Conservation (phyloP, 2,113 vertebrate genomes). For the Eubucco bourcierii region DNA sequence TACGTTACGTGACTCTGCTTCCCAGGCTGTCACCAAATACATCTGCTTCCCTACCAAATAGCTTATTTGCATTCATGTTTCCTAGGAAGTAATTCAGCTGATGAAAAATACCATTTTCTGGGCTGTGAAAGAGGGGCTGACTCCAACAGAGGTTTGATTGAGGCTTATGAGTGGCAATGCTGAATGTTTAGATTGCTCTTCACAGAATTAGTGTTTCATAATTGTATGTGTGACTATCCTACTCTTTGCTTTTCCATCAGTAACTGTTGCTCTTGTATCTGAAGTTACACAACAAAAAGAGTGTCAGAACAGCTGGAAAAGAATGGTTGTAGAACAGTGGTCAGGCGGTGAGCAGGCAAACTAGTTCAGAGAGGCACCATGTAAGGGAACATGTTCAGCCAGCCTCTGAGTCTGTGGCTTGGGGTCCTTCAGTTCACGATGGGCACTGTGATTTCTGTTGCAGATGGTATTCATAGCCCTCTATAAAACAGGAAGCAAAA, state of each 20-base stretch:
- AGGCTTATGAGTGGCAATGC: not conserved
- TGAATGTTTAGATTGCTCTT: not conserved
- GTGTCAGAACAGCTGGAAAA: not conserved
- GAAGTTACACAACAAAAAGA: not conserved
- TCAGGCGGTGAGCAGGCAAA: not conserved
- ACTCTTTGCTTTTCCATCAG: not conserved
- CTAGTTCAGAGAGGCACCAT: not conserved
- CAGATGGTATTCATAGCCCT: not conserved
- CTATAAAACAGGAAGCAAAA: not conserved
- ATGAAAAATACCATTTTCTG: not conserved
- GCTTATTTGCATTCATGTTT: not conserved
- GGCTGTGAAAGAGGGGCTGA: not conserved
- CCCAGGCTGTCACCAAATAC: not conserved
- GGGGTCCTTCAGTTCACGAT: not conserved
- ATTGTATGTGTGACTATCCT: not conserved
- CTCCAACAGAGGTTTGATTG: rapidly evolving
- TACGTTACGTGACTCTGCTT: not conserved
- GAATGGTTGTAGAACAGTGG: not conserved
- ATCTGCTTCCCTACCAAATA: not conserved
- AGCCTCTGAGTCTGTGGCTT: no score
- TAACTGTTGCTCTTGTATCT: not conserved
- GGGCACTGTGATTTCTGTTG: not conserved
- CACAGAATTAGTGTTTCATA: not conserved
- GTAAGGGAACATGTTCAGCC: not conserved
- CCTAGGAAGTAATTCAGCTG: not conserved